Evolutionary conservation across 1,140 invertebrate genomes (phyloP), one percentile per base, ranked within the genome.

Genomic region (Chrysopa pallens): DNA sequence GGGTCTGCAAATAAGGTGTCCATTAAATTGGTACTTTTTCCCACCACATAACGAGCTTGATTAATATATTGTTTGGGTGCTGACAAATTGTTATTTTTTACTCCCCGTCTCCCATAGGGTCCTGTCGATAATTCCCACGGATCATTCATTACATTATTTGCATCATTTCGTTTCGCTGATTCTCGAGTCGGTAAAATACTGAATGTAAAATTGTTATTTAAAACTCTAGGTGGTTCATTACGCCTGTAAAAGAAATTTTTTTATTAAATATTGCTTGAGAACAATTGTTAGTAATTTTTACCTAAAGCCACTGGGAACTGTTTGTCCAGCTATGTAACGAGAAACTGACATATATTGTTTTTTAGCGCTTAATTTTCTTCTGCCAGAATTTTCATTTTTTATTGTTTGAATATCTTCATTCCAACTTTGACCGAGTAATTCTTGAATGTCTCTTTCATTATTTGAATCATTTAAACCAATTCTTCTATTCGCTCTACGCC

Each of bases 261-360:
- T 2, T 23, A 23, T n/a, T n/a, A 23, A 23, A 23, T 23, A 23
- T 23, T 23, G 2, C 31, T 11, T 4, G 31, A 33, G 29, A 33
- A 11, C 2, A 33, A 33, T 33, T 4, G 2, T 9, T 4, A 33
- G 4, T 9, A 9, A 33, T 12, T 11, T 33, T 33, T 33, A 33
- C 31, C 8, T 33, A 33, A 11, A 33, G 4, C 31, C 8, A 33
- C 31, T 11, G n/a, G n/a, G 31, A 33, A 33, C 42, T 36, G 50
- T 47, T 44, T 72, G 68, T 29, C 72, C 80, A 42, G 76, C 73
- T 41, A 83, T 66, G 52, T 84, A 84, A 57, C 81, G 62, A 39
- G 80, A 70, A 50, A 81, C 73, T 36, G 65, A 70, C 33, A 83
- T 51, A 55, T 84, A 85, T 52, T 83, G 76, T 48, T 82, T 75